Evolutionary conservation across 2,888 invertebrate genomes (phyloP).

Genomic region (Pseudolycoriella hygida): DNA sequence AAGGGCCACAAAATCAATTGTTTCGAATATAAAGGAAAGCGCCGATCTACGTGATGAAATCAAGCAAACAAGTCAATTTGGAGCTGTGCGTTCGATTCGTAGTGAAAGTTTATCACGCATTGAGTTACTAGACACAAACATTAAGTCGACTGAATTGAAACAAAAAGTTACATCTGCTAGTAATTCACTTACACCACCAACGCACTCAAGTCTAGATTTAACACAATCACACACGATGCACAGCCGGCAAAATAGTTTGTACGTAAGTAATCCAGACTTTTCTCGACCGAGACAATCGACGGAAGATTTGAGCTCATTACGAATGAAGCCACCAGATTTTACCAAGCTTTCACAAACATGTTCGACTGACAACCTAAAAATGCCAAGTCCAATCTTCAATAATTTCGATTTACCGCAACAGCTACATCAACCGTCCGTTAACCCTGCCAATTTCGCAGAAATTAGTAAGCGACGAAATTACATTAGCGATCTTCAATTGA

Average conservation of each 20-base stretch:
- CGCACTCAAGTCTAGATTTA: no score
- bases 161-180: no score
- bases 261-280: constrained; percentile 12
- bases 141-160: no score
- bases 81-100: no score
- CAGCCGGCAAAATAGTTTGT: constrained; percentile 5
- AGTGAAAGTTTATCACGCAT: no score
- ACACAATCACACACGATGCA: no score
- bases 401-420: not conserved
- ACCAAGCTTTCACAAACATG: constrained; percentile 7
- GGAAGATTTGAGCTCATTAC: constrained; percentile 10
- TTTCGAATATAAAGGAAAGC: no score
- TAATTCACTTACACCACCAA: no score
- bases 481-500: constrained; percentile 14
- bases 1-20: no score
- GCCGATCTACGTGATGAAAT: no score
- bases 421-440: constrained; percentile 6
- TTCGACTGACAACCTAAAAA: constrained; percentile 6
- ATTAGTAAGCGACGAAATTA: constrained; percentile 13
- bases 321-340: constrained; percentile 13
- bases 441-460: constrained; percentile 13
- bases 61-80: no score
- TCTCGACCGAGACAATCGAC: constrained; percentile 7
- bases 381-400: constrained; percentile 8
- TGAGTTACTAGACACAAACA: no score